Evolutionary conservation across 2,797 vertebrate genomes (phyloP).

Genomic region (Pitangus sulphuratus): DNA sequence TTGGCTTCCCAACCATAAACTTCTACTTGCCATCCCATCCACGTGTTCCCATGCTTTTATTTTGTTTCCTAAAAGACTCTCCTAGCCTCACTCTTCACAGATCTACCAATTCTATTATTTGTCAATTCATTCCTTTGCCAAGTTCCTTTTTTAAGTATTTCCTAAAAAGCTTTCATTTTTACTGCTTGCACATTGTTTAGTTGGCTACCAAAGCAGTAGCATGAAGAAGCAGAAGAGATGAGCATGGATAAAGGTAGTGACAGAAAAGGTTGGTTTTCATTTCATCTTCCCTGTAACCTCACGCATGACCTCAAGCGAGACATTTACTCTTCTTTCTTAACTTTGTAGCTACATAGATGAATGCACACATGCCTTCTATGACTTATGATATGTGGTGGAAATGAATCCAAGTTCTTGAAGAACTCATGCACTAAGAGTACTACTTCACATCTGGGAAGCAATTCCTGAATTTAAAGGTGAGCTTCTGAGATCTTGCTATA

Average conservation of each 20-base stretch:
- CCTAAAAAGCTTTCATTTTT: neutral
- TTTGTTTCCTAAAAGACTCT: neutral
- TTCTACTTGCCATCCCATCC: neutral
- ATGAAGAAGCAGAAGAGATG: neutral
- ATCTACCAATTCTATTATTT: neutral
- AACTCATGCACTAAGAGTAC: neutral
- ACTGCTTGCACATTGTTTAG: neutral
- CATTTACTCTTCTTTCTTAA: neutral
- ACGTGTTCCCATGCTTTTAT: rapidly evolving
- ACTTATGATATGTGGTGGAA: neutral
- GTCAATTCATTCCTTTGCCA: neutral
- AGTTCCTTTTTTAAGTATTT: neutral
- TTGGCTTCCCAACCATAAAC: neutral
- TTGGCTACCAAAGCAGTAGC: neutral
- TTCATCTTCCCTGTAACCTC: neutral
- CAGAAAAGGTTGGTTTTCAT: neutral
- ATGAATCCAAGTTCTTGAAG: neutral
- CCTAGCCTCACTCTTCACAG: neutral
- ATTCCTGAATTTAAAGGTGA: neutral
- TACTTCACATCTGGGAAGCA: neutral
- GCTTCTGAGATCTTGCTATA: neutral
- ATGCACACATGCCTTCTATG: neutral
- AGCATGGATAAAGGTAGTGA: neutral
- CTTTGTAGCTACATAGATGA: neutral
- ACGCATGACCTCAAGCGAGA: neutral